Conservation (phyloP, 2,888 invertebrate species). For the Temnothorax unifasciatus region DNA sequence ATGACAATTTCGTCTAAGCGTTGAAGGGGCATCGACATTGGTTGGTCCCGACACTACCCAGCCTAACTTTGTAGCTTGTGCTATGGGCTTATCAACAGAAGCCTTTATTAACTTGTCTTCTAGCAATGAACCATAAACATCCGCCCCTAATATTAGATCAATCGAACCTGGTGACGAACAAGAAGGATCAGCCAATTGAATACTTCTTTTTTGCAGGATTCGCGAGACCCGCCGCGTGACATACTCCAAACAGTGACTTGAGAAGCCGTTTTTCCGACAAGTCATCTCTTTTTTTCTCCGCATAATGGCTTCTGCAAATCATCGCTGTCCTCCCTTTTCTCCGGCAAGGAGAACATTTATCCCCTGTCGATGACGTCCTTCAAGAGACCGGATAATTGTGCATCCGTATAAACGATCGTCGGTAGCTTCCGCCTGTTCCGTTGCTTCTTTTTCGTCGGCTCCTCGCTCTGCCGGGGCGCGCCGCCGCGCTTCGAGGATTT, state of each 20-base stretch:
- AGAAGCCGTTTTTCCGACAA: conserved; percentile 63
- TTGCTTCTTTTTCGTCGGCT: conserved; percentile 66
- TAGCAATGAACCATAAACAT: too few species aligned
- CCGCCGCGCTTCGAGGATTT: conserved; percentile 69
- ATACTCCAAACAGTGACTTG: conserved; percentile 13
- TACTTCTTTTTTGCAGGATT: not conserved
- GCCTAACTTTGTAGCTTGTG: too few species aligned
- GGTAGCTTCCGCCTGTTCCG: conserved; percentile 71
- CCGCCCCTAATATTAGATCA: too few species aligned
- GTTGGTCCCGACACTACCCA: too few species aligned
- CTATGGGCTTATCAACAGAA: too few species aligned
- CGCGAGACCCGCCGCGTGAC: conserved; percentile 6
- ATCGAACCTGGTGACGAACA: too few species aligned
- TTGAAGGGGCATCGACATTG: too few species aligned
- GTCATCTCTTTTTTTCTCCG: conserved; percentile 60
- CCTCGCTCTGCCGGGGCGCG: conserved; percentile 59
- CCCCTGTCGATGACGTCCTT: conserved; percentile 82
- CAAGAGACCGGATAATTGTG: conserved; percentile 82
- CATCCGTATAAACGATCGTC: conserved; percentile 80
- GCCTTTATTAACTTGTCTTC: too few species aligned
- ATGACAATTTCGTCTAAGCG: too few species aligned
- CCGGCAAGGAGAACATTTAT: conserved; percentile 60
- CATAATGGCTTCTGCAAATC: conserved; percentile 55
- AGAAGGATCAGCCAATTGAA: too few species aligned
- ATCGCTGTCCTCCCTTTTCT: conserved; percentile 35